Base-by-base conservation (phyloP, 1,140 invertebrate genomes). In the Nymphalis io region DNA sequence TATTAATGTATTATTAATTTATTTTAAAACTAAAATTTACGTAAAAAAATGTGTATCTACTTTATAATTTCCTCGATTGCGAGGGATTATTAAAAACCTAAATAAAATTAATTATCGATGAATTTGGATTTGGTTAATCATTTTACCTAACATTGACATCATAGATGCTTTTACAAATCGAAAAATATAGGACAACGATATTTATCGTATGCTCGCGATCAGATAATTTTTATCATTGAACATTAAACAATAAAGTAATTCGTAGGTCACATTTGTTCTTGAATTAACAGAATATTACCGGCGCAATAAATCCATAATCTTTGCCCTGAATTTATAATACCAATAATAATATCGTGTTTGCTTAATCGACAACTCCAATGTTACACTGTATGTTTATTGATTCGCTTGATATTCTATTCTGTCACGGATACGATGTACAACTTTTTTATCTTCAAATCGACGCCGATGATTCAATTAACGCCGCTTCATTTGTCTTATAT, bases 231-330 rank as follows among this genome's bases (percentile, higher is more conserved):
- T 51, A 51, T 51, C 46, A 51, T 20, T 3, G 5, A 46, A 39
- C 60, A 16, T 8, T 10, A 39, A 63, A 39, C 21, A 39, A 53
- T 63, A 63, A 63, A 62, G 11, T 27, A 46, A 61, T 11, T 53
- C 48, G 48, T 20, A 21, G 18, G 20, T 53, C 15, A n/a, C n/a
- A 48, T 53, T 53, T 21, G 10, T 16, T 46, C 0, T 46, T 27
- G 33, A 59, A 42, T 44, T 12, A 10, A 16, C 44, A 38, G n/a
- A 48, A 62, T 38, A 48, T 38, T 61, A 62, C 44, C 20, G 44
- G 23, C 23, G 16, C 16, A n/a, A 51, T 1, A 20, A 61, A 53
- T 4, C 6, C 39, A 18, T 61, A 61, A 61, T 61, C 60, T 46
- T 13, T 18, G 20, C 20, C 44, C 2, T 20, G 23, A 13, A 18